phyloP scores from a whole-genome alignment of 1,140 invertebrate genomes.

The Saxidomus purpurata region DNA sequence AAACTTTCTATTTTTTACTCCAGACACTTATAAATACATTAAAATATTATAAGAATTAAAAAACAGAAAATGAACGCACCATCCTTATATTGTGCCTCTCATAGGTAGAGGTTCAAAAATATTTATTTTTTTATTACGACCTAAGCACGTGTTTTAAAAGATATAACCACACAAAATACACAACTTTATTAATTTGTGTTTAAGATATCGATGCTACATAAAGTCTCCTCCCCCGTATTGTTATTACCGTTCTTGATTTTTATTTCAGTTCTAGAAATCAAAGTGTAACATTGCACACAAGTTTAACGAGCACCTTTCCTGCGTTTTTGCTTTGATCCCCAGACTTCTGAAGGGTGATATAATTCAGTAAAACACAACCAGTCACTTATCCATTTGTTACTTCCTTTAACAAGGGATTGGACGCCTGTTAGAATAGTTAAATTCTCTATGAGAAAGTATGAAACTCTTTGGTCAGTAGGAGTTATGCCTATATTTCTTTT shows the following conservation, averaged over 20 bases:
- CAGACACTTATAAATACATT: no score
- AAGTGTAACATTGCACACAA: not conserved
- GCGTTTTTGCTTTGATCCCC: conserved; percentile 5
- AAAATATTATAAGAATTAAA: no score
- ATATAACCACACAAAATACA: not conserved
- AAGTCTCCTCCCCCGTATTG: not conserved
- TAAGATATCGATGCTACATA: not conserved
- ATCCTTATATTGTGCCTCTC: no score
- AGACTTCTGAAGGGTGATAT: not conserved
- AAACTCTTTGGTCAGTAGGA: conserved; percentile 26
- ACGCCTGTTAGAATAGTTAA: conserved; percentile 32
- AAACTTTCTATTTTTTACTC: no score
- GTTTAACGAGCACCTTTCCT: not conserved
- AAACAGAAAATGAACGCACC: no score
- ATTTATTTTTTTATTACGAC: no score
- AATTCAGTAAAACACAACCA: not conserved
- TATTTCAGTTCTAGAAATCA: conserved; percentile 16
- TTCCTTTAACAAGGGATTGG: not conserved
- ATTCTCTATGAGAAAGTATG: not conserved
- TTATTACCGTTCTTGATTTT: conserved; percentile 8
- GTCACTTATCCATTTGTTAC: conserved; percentile 50
- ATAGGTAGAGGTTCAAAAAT: no score
- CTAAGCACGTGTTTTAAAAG: not conserved
- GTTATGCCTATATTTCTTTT: conserved; percentile 3
- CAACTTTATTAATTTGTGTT: not conserved